Percentiles rank a stretch among this genome's conserved stretches.
Evolutionary conservation across 1,140 invertebrate genomes (phyloP).

Genomic region (Drosophila lini): DNA sequence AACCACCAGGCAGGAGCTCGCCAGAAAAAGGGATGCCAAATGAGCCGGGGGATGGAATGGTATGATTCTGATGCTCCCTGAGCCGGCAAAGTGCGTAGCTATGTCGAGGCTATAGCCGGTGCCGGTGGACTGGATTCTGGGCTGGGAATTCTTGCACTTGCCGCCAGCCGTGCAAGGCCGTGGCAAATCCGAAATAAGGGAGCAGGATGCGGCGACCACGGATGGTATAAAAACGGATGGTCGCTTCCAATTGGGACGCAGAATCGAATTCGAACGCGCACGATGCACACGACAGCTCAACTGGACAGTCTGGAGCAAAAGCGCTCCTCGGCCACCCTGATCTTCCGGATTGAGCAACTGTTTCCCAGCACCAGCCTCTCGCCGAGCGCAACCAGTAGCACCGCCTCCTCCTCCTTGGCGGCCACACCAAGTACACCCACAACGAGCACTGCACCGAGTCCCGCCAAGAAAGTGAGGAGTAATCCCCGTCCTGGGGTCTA

Average conservation of each 20-base stretch:
- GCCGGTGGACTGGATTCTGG: constrained; percentile 39
- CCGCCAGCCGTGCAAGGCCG: constrained; percentile 73
- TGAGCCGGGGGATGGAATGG: constrained; percentile 24
- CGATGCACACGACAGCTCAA: constrained; percentile 72
- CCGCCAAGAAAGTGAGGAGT: constrained; percentile 57
- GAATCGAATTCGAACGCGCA: constrained; percentile 72
- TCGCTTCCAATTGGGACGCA: constrained; percentile 78
- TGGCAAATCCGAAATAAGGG: constrained; percentile 75
- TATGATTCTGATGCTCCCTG: constrained; percentile 6
- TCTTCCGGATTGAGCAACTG: constrained; percentile 79
- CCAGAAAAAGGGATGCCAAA: constrained; percentile 52
- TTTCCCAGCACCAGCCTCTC: constrained; percentile 55
- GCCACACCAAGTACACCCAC: constrained; percentile 1
- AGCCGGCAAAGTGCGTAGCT: constrained; percentile 77
- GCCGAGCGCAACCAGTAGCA: constrained; percentile 14
- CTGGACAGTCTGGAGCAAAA: constrained; percentile 67
- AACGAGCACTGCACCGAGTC: constrained; percentile 5
- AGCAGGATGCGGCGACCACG: constrained; percentile 38
- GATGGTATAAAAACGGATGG: constrained; percentile 68
- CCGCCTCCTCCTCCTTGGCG: constrained; percentile 11
- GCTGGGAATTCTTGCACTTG: constrained; percentile 84
- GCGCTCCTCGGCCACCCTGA: constrained; percentile 67
- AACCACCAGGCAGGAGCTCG: constrained; percentile 61
- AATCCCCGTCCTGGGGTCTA: constrained; percentile 76
- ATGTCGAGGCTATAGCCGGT: constrained; percentile 59